A percentile compares a stretch with the other conserved stretches of the same genome.
phyloP scores from a whole-genome alignment of 35 echinoderm and acorn worm genomes.

The Heliocidaris tuberculata region DNA sequence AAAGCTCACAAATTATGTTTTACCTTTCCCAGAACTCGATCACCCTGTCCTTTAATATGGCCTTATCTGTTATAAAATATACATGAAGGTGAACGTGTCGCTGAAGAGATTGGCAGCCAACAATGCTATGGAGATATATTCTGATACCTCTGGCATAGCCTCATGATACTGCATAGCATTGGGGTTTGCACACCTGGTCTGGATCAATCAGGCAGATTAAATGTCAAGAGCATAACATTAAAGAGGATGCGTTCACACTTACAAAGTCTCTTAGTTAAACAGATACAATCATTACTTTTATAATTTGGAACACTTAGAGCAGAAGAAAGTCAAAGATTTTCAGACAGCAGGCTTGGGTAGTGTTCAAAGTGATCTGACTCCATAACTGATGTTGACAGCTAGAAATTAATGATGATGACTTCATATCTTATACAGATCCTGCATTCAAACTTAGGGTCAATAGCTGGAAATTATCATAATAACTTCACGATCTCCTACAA shows the following conservation, averaged over 20 bases:
- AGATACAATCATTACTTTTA: not conserved
- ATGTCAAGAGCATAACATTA: conserved; percentile 24
- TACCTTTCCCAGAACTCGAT: too few species aligned
- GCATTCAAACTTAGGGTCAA: not conserved
- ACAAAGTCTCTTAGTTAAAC: not conserved
- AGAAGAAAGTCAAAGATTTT: not conserved
- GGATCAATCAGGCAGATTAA: conserved; percentile 43
- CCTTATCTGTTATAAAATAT: too few species aligned
- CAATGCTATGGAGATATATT: not conserved
- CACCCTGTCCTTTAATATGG: too few species aligned
- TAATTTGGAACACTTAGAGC: not conserved
- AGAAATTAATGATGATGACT: conserved; percentile 12
- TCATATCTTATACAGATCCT: not conserved
- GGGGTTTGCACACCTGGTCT: conserved; percentile 19
- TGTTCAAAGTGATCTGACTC: not conserved
- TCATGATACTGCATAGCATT: not conserved
- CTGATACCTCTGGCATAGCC: not conserved
- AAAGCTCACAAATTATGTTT: too few species aligned
- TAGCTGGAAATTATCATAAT: too few species aligned
- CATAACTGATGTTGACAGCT: not conserved
- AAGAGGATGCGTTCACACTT: conserved; percentile 14
- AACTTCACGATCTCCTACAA: too few species aligned
- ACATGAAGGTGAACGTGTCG: not conserved
- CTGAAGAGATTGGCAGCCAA: not conserved
- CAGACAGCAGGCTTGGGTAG: not conserved